These are phyloP conservation scores for Cryptotermes secundus DNA, from an alignment of 1,140 invertebrate genomes.

Conservation along the genomic window DNA sequence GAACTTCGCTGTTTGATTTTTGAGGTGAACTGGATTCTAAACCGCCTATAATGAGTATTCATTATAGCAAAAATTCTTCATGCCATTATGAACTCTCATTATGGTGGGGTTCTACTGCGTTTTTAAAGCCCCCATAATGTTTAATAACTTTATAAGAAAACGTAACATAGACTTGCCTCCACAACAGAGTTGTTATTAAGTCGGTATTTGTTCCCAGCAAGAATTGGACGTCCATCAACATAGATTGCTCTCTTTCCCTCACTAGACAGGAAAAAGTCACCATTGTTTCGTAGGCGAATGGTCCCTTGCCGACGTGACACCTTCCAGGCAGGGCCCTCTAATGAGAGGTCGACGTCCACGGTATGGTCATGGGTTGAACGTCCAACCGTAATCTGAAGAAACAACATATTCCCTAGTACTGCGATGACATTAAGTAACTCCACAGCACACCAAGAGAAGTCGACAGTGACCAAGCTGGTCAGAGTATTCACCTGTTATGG, in stretches of 20 bases:
- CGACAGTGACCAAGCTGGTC: no score
- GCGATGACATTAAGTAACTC: no score
- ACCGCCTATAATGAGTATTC: no score
- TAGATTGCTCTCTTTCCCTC: slow-evolving; percentile 94
- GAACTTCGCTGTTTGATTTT: no score
- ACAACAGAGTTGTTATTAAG: slow-evolving; percentile 92
- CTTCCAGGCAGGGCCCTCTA: slow-evolving; percentile 88
- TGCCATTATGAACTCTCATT: neutral
- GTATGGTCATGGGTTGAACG: slow-evolving; percentile 83
- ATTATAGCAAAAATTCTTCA: neutral
- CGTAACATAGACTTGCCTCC: slow-evolving; percentile 62
- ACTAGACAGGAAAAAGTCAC: slow-evolving; percentile 92
- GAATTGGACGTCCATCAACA: slow-evolving; percentile 87
- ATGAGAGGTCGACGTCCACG: slow-evolving; percentile 91
- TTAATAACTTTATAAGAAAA: neutral
- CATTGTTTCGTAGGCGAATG: slow-evolving; percentile 86
- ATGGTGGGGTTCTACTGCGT: neutral
- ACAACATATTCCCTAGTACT: neutral
- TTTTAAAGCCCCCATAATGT: neutral
- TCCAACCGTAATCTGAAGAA: slow-evolving; percentile 82
- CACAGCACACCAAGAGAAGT: neutral
- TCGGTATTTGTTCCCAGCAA: slow-evolving; percentile 82
- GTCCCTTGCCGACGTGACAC: slow-evolving; percentile 84
- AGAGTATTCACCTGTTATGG: no score
- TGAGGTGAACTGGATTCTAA: no score